phyloP scores from a whole-genome alignment of 2,797 vertebrate genomes.

The Scolopax rusticola region DNA sequence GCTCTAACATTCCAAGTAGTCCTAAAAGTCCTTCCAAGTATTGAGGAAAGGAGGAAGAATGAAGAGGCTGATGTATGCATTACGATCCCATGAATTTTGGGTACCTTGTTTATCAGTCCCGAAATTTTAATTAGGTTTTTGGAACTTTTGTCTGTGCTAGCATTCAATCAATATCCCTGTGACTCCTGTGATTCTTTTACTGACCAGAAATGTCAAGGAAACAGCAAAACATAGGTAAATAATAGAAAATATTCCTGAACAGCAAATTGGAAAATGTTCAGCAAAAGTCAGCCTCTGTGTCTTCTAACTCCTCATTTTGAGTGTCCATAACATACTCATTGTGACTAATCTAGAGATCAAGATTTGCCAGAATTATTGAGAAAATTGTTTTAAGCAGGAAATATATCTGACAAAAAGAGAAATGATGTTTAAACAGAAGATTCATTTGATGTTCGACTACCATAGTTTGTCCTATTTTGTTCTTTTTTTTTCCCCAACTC shows the following conservation, averaged over 20 bases:
- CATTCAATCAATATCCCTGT: background rate
- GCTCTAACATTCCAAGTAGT: background rate
- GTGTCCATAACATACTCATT: background rate
- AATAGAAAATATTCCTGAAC: background rate
- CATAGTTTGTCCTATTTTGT: background rate
- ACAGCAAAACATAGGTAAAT: background rate
- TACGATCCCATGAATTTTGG: background rate
- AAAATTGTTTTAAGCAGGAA: background rate
- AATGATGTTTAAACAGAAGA: background rate
- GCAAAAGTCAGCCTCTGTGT: background rate
- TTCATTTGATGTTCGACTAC: background rate
- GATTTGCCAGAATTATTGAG: background rate
- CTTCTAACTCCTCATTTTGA: background rate
- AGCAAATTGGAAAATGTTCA: slow-evolving; percentile 5
- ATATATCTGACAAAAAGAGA: background rate
- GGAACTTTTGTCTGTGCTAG: background rate
- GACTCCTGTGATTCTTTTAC: background rate
- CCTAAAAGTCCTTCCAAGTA: background rate
- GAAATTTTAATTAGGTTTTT: background rate
- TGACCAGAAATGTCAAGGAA: background rate
- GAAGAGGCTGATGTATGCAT: background rate
- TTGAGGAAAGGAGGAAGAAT: background rate
- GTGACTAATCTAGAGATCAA: background rate
- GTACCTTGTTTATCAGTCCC: background rate
- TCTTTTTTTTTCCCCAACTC: background rate